These are phyloP conservation scores for Drosophila subsilvestris DNA, from an alignment of 2,888 invertebrate genomes.

Conservation along the genomic window DNA sequence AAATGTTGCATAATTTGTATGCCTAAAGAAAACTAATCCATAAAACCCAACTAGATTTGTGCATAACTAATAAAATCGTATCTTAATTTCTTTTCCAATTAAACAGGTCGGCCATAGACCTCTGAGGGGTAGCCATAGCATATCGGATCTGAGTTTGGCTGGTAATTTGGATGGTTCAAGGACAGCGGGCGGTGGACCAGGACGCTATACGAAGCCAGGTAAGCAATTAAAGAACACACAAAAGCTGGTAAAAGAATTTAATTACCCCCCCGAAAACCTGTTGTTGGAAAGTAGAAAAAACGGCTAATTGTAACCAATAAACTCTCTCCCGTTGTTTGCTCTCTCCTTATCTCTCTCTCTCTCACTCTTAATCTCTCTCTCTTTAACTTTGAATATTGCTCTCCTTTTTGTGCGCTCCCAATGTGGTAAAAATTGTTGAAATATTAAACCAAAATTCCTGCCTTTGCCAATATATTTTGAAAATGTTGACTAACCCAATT, in stretches of 20 bases:
- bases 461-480: conserved; percentile 8
- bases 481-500: conserved; percentile 63
- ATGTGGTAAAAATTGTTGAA: conserved; percentile 56
- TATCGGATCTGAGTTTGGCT: conserved; percentile 92
- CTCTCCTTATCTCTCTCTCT: conserved; percentile 34
- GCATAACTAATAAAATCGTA: background rate
- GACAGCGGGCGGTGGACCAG: conserved; percentile 70
- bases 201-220: conserved; percentile 85
- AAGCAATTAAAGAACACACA: conserved; percentile 53
- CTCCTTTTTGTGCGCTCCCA: conserved; percentile 42
- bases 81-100: too few species aligned
- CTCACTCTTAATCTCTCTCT: conserved; percentile 14
- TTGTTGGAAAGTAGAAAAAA: conserved; percentile 48
- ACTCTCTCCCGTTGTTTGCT: conserved; percentile 62
- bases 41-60: background rate
- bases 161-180: conserved; percentile 83
- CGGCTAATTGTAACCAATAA: conserved; percentile 66
- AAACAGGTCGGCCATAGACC: conserved; percentile 90
- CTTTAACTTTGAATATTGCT: conserved; percentile 54
- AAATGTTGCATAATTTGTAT: background rate
- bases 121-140: conserved; percentile 93
- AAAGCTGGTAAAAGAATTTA: background rate
- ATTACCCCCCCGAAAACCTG: conserved; percentile 1
- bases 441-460: conserved; percentile 13
- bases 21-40: background rate